phyloP scores from a whole-genome alignment of 2,797 vertebrate genomes.

The Anableps anableps region DNA sequence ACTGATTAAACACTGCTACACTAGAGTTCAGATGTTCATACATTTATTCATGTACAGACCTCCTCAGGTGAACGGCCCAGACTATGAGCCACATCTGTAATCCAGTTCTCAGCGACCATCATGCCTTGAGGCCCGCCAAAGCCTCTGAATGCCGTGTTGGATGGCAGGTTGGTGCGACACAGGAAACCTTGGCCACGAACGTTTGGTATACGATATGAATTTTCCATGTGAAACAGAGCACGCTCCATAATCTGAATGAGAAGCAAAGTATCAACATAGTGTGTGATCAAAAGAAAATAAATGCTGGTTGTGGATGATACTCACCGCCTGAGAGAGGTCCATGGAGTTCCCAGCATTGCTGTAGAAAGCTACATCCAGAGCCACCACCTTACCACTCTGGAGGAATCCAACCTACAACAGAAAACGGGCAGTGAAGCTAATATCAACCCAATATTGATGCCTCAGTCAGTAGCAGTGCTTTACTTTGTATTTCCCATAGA shows the following conservation, averaged over 20 bases:
- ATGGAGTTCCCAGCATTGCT: constrained; percentile 88
- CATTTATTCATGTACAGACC: constrained; percentile 64
- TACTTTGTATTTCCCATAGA: constrained; percentile 92
- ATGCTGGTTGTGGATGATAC: constrained; percentile 35
- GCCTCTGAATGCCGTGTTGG: constrained; percentile 95
- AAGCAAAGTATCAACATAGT: background rate
- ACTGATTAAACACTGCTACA: background rate
- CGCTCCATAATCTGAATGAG: constrained; percentile 86
- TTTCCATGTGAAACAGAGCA: constrained; percentile 94
- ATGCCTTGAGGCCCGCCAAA: constrained; percentile 94
- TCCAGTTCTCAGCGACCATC: constrained; percentile 92
- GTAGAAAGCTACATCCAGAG: constrained; percentile 88
- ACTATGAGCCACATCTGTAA: constrained; percentile 84
- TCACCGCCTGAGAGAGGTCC: constrained; percentile 90
- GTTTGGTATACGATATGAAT: constrained; percentile 89
- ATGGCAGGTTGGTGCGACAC: constrained; percentile 92
- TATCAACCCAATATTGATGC: background rate
- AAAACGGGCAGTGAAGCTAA: background rate
- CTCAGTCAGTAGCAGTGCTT: background rate
- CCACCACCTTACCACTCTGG: constrained; percentile 86
- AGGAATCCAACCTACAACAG: constrained; percentile 88
- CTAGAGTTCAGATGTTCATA: background rate
- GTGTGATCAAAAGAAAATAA: accelerated
- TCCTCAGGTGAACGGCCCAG: constrained; percentile 86
- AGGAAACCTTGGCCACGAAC: constrained; percentile 83